Conservation (phyloP, 2,797 vertebrate genomes). For the Notolepis coatsorum region DNA sequence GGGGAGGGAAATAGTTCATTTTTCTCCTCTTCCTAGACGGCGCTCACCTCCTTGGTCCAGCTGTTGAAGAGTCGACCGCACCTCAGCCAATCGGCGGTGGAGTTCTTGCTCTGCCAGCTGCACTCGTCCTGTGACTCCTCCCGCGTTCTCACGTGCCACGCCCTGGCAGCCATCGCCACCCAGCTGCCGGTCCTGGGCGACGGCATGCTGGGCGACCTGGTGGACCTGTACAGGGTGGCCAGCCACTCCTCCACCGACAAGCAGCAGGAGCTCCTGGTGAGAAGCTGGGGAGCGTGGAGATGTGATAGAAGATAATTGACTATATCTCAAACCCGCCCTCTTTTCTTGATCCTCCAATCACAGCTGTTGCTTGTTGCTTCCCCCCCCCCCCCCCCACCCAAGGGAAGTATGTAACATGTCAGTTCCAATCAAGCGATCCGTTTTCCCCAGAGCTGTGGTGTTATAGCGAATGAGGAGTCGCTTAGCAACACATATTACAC, state of each 20-base stretch:
- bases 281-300: conserved; percentile 17
- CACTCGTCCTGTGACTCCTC: conserved; percentile 89
- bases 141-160: conserved; percentile 92
- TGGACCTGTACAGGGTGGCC: conserved; percentile 93
- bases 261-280: conserved; percentile 97
- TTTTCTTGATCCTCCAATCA: too few species aligned
- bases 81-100: conserved; percentile 92
- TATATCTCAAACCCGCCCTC: too few species aligned
- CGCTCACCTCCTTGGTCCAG: conserved; percentile 92
- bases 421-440: too few species aligned
- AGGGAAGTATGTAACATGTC: too few species aligned
- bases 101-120: conserved; percentile 92
- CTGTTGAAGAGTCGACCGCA: conserved; percentile 91
- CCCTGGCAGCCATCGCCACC: conserved; percentile 93
- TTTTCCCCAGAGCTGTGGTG: too few species aligned
- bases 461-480: too few species aligned
- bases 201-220: conserved; percentile 93
- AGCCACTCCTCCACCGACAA: conserved; percentile 89
- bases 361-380: not conserved
- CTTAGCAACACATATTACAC: too few species aligned
- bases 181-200: conserved; percentile 94
- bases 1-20: too few species aligned
- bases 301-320: not conserved
- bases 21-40: conserved; percentile 78
- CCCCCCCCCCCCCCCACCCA: not conserved